Percentiles rank a stretch among this genome's conserved stretches.
Conservation (phyloP, 1,140 invertebrate species). For the Leptinotarsa defecta region DNA sequence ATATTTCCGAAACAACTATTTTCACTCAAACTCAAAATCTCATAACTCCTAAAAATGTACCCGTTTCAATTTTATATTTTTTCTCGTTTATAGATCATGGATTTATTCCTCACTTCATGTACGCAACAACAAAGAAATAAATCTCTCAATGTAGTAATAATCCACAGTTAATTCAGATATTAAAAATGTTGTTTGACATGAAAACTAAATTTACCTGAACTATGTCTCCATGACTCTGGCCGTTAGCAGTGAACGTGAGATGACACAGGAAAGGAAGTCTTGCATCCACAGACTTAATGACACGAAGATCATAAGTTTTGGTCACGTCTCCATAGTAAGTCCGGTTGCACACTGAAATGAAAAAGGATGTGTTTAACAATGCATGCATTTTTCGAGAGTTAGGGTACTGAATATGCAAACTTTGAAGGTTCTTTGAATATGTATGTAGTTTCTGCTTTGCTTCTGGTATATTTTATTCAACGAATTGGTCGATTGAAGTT, state of each 20-base stretch:
- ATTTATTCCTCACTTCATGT: too few species aligned
- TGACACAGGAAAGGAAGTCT: conserved; percentile 84
- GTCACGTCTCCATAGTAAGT: conserved; percentile 87
- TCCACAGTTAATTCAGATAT: too few species aligned
- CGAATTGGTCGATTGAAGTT: too few species aligned
- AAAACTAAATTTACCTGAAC: conserved; percentile 67
- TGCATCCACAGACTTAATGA: conserved; percentile 69
- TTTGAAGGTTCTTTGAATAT: not conserved
- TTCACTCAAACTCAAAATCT: too few species aligned
- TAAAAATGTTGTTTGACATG: too few species aligned
- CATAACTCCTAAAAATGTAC: too few species aligned
- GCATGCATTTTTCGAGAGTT: conserved; percentile 9
- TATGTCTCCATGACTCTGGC: conserved; percentile 80
- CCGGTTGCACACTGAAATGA: conserved; percentile 76
- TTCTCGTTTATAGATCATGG: too few species aligned
- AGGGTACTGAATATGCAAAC: not conserved
- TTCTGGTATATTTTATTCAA: not conserved
- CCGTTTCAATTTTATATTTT: too few species aligned
- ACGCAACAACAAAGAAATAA: too few species aligned
- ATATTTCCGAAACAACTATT: too few species aligned
- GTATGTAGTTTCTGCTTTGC: not conserved
- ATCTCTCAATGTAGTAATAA: too few species aligned
- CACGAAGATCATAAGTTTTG: conserved; percentile 76
- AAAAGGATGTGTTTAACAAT: conserved; percentile 16
- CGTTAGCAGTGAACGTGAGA: conserved; percentile 85